These are phyloP conservation scores for Condylura cristata DNA, from an alignment of 2,113 vertebrate species.

Conservation along the genomic window DNA sequence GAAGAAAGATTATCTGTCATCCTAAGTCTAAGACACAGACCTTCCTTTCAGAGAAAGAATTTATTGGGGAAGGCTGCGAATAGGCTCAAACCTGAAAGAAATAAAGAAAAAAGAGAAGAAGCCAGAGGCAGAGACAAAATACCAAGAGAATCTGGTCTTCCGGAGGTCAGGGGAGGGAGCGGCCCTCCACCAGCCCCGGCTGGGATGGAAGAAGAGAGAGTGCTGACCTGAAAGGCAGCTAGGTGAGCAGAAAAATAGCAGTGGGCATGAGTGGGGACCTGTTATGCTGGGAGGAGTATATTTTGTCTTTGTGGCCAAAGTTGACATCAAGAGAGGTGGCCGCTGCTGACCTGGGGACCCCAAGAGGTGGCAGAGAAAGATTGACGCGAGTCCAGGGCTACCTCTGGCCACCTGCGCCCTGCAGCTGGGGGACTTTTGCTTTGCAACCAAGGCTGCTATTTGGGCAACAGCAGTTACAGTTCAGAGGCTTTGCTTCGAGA, in stretches of 20 bases:
- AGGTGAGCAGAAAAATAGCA: neutral
- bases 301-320: conserved; percentile 16
- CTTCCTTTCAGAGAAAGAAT: conserved; percentile 46
- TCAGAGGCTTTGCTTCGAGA: conserved; percentile 1
- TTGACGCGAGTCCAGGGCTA: neutral
- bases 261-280: neutral
- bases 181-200: fast-evolving
- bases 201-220: neutral
- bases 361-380: neutral
- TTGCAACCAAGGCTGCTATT: neutral
- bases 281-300: neutral
- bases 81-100: neutral
- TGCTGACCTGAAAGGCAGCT: neutral
- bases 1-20: conserved; percentile 4
- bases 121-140: neutral
- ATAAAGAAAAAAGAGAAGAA: conserved; percentile 4
- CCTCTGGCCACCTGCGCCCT: neutral
- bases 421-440: neutral
- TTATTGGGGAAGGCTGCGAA: conserved; percentile 4
- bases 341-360: neutral
- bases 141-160: neutral
- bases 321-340: neutral
- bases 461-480: neutral
- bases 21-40: neutral
- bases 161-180: neutral